Evolutionary conservation across 2,113 vertebrate genomes (phyloP), one percentile per base, ranked within the genome.

Genomic region (Phrynosoma blainvillii): DNA sequence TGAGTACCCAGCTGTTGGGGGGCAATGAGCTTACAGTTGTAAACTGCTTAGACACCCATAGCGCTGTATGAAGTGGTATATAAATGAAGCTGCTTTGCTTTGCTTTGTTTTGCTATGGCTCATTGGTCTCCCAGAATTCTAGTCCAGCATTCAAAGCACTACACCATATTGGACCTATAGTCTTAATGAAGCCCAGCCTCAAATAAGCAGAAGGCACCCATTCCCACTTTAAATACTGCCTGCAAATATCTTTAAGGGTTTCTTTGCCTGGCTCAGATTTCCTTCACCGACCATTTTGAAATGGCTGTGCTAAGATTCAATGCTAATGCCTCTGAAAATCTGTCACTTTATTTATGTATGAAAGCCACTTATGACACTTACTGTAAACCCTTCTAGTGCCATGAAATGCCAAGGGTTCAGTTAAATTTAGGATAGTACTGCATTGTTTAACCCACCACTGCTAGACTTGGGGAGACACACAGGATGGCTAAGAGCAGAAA

Each of bases 361-460:
- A 23, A 59, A 71, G 3, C 32, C 74, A 36, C 23, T 89, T 13
- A 25, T 75, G 27, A 27, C 16, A 6, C 54, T n/a, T 54, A 74
- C 87, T 52, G 4, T 79, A 70, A 0, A 20, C 12, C 20, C 42
- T 32, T 36, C 83, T 25, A 9, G 12, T 30, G 18, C 25, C 23
- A 88, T 65, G 42, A 47, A 47, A 47, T 47, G 47, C 47, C 47
- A 47, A 47, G 47, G 10, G 21, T 74, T 0, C 0, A 16, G 30
- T 79, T 52, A 73, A 77, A 85, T 71, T 59, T 92, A 87, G 87
- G 82, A 79, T 87, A 73, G 81, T 87, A 47, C 47, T 47, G 2
- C 7, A 62, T 82, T 88, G 88, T 94, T 94, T 92, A 82, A 86
- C 82, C 84, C 86, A 65, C 47, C 47, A 47, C 7, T 18, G 32